Evolutionary conservation across 2,888 invertebrate species (phyloP), one percentile per base, ranked within the genome.

Genomic region (Sesamia inferens): DNA sequence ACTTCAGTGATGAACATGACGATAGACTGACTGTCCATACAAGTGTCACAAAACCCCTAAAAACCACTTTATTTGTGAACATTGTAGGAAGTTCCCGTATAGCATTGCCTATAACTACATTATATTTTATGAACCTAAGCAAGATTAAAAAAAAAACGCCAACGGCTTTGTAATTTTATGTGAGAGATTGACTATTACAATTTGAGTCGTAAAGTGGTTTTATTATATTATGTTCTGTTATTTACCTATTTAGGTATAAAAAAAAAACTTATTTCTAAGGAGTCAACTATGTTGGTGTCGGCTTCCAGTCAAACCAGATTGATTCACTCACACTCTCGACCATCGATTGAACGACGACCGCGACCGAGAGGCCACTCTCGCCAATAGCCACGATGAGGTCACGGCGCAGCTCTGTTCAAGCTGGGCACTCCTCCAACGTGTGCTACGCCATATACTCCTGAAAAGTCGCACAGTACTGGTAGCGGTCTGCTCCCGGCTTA

Each of bases 131-230:
- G 19, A 44, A 55, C 1, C 7, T 44, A 11, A 44, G 10, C 44
- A 11, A 44, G 44, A 44, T 44, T 39, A 44, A 54, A 55, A 39
- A 59, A 47, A 54, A 58, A 64, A 54, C 5, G 48, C 24, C 22
- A 42, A n/a, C 19, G 13, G n/a, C 51, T 68, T 58, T 58, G 24
- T 57, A 44, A 10, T 54, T 76, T 76, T 63, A 44, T 51, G 13
- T 44, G 47, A 62, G 22, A 63, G n/a, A 71, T 74, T 78, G 71
- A 22, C 11, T 51, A 67, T 82, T 74, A 67, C 44, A 31, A 58
- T 77, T 61, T 68, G n/a, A 19, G 65, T 64, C 68, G 59, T 81
- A 74, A 81, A 81, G 24, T 68, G 7, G 44, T 67, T 81, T 76
- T 70, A 79, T 79, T 75, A 51, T 69, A 80, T 51, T 59, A 64